A percentile compares a stretch with the other conserved stretches of the same genome.
Conservation (phyloP, 2,113 vertebrate genomes). For the Nerophis lumbriciformis region DNA sequence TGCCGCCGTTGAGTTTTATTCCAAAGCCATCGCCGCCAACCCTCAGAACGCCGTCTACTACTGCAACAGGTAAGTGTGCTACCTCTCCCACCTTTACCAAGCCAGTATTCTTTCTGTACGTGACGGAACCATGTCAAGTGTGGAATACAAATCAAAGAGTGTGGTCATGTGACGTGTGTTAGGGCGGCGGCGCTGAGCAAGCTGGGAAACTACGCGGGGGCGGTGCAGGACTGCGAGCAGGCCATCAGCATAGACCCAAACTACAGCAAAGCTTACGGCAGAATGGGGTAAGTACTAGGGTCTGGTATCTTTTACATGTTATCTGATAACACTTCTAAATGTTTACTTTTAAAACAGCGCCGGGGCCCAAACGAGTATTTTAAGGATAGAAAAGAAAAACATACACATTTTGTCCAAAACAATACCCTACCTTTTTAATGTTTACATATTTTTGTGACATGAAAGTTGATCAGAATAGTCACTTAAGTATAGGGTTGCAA, state of each 20-base stretch:
- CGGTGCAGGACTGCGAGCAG: slow-evolving; percentile 88
- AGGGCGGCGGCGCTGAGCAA: slow-evolving; percentile 97
- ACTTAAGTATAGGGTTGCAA: no score
- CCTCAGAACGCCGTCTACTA: slow-evolving; percentile 92
- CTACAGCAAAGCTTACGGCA: slow-evolving; percentile 97
- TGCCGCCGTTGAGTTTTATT: slow-evolving; percentile 86
- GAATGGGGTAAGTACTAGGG: slow-evolving; percentile 83
- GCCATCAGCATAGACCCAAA: slow-evolving; percentile 89
- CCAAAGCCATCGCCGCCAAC: slow-evolving; percentile 88
- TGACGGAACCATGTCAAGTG: neutral
- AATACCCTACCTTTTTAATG: no score
- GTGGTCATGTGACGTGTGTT: neutral
- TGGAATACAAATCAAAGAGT: neutral
- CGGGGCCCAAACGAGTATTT: no score
- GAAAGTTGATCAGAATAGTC: no score
- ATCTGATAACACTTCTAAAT: no score
- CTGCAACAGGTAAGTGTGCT: slow-evolving; percentile 84
- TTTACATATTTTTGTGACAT: no score
- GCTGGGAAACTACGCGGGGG: slow-evolving; percentile 88
- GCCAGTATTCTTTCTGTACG: neutral
- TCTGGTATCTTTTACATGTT: neutral
- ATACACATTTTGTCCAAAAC: no score
- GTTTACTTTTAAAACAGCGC: no score
- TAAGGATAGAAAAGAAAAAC: no score
- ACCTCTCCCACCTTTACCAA: neutral